These are phyloP conservation scores for Neoarius graeffei DNA, from an alignment of 2,113 vertebrate genomes.

Conservation along the genomic window DNA sequence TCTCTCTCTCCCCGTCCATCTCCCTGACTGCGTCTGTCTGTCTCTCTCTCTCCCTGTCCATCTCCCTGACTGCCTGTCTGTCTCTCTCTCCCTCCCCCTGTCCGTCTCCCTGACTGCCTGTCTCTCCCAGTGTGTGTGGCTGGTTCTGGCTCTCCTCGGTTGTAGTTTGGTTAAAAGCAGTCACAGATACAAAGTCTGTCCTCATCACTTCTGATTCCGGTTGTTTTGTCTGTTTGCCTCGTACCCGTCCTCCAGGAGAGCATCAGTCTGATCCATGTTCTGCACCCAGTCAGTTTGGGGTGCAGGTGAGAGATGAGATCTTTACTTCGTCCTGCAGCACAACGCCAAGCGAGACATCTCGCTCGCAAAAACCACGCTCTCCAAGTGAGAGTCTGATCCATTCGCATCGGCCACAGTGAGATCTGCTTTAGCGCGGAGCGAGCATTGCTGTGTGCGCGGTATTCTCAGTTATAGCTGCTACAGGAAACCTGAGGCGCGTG, in stretches of 20 bases:
- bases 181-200: background rate
- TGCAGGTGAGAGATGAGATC: no score
- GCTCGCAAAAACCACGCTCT: background rate
- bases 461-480: background rate
- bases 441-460: background rate
- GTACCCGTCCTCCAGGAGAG: background rate
- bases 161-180: background rate
- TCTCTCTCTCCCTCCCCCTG: no score
- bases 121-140: no score
- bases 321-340: background rate
- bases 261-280: background rate
- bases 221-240: background rate
- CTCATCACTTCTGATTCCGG: background rate
- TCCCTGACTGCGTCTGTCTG: no score
- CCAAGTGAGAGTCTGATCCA: background rate
- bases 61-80: no score
- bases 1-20: background rate
- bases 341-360: background rate
- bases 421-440: background rate
- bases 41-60: no score
- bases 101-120: no score
- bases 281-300: background rate
- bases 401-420: background rate
- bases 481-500: background rate
- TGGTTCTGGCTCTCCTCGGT: background rate